Conservation (phyloP, 1,140 invertebrate species). For the Zophobas morio region DNA sequence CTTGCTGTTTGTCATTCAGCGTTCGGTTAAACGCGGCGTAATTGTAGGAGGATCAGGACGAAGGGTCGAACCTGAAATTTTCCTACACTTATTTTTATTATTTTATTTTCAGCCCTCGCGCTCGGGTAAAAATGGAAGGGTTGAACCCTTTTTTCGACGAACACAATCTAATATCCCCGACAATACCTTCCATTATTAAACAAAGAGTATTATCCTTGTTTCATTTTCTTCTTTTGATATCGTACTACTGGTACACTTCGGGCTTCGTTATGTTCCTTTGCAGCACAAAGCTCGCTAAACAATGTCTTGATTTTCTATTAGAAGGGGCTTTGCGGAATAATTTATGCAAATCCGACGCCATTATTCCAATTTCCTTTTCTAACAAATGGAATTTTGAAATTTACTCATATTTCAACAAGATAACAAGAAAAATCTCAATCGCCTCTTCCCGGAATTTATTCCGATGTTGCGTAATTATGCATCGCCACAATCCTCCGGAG, state of each 20-base stretch:
- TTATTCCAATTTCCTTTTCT: slow-evolving; percentile 33
- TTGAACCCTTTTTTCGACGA: too few relatives aligned
- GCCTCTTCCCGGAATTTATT: slow-evolving; percentile 32
- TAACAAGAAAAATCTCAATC: slow-evolving; percentile 38
- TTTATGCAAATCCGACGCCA: slow-evolving; percentile 37
- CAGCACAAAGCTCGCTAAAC: slow-evolving; percentile 18
- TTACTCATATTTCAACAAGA: slow-evolving; percentile 36
- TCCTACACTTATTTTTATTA: too few relatives aligned
- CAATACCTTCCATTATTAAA: slow-evolving; percentile 7
- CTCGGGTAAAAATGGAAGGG: background rate
- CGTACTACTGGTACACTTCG: slow-evolving; percentile 10
- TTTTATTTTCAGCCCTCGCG: too few relatives aligned
- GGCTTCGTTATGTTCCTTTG: slow-evolving; percentile 28
- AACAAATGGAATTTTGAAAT: slow-evolving; percentile 43
- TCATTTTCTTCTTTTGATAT: slow-evolving; percentile 22
- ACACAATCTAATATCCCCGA: background rate
- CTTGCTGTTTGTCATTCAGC: slow-evolving; percentile 2
- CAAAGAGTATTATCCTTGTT: background rate
- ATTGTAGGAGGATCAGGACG: background rate
- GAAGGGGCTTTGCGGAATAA: slow-evolving; percentile 27
- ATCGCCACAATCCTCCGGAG: slow-evolving; percentile 25
- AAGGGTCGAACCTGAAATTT: too few relatives aligned
- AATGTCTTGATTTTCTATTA: slow-evolving; percentile 41
- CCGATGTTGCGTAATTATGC: slow-evolving; percentile 36
- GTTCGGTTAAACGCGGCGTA: background rate